Conservation (phyloP, 1,140 invertebrate species). For the Mylabris phalerata region DNA sequence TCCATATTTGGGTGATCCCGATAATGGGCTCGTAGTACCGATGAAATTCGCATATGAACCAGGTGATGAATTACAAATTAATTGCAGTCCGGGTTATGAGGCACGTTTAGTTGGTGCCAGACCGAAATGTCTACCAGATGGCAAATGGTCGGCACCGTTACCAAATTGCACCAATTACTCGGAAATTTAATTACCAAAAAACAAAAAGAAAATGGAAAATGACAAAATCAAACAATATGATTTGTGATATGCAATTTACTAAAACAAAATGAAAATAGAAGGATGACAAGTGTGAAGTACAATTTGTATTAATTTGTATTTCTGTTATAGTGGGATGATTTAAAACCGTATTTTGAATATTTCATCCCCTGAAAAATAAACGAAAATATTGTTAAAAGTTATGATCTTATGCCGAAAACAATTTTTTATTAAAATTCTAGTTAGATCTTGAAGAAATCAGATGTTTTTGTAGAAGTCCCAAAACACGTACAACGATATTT, state of each 20-base stretch:
- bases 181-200: constrained; percentile 26
- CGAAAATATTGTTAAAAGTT: constrained; percentile 5
- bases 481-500: constrained; percentile 8
- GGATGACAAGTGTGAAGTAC: no score
- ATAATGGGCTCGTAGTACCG: constrained; percentile 61
- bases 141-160: constrained; percentile 45
- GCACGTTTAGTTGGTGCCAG: constrained; percentile 34
- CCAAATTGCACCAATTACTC: constrained; percentile 47
- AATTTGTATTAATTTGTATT: no score
- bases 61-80: constrained; percentile 64
- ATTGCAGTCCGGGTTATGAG: constrained; percentile 60
- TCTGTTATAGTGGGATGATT: no score
- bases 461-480: background rate
- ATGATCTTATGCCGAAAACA: constrained; percentile 16
- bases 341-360: no score
- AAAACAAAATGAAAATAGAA: no score
- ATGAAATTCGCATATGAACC: constrained; percentile 72
- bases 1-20: constrained; percentile 64
- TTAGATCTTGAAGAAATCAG: background rate
- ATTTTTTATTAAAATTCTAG: constrained; percentile 14
- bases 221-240: no score
- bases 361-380: no score
- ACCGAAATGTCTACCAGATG: constrained; percentile 46
- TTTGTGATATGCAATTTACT: no score
- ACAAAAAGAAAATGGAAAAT: no score